Evolutionary conservation across 2,797 vertebrate species (phyloP).

Genomic region (Chaenodraco wilsoni): DNA sequence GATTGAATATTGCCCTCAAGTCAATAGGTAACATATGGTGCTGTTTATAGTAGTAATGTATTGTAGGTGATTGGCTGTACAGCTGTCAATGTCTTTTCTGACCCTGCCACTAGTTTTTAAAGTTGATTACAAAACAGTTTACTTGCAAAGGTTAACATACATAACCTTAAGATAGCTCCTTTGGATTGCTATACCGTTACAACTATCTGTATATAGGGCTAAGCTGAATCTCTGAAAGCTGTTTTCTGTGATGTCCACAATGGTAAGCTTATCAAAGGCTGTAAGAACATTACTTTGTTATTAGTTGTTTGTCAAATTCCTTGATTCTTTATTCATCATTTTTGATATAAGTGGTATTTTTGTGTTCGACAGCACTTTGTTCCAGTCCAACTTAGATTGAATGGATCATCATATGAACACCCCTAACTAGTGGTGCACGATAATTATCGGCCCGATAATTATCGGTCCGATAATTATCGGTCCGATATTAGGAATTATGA

Average conservation of each 20-base stretch:
- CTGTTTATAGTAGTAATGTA: not conserved
- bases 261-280: not conserved
- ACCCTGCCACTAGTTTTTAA: not conserved
- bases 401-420: no score
- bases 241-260: not conserved
- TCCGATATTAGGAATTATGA: no score
- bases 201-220: not conserved
- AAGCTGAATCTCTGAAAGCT: not conserved
- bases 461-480: no score
- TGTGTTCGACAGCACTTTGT: not conserved
- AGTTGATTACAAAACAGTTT: not conserved
- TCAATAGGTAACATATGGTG: slow-evolving; percentile 15
- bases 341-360: not conserved
- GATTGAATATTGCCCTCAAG: slow-evolving; percentile 25
- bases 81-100: not conserved
- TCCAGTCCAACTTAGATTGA: not conserved
- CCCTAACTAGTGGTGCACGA: no score
- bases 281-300: not conserved
- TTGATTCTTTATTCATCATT: not conserved
- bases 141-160: not conserved
- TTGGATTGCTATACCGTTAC: not conserved
- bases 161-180: not conserved
- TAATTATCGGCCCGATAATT: no score
- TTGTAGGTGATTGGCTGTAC: not conserved
- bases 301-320: no score